Base-by-base conservation (phyloP, 2,113 vertebrate genomes). In the Pelecanus crispus region DNA sequence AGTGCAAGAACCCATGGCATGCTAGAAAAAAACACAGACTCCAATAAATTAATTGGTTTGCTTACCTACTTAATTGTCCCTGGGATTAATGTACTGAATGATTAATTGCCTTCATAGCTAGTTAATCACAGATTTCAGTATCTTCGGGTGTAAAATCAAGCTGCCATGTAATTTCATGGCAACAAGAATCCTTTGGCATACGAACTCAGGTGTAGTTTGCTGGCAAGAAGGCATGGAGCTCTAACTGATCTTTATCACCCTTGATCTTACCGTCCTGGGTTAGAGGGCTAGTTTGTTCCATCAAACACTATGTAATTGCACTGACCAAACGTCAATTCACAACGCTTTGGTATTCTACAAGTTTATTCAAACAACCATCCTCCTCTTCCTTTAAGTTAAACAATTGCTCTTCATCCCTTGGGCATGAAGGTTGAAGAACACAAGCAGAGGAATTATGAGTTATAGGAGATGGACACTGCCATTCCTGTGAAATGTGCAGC, bases 61-160 rank as follows among this genome's bases (percentile, higher is more conserved):
- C 68, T 73, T 91, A 85, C 66, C 80, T 72, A 56, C 34, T n/a
- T 89, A 89, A 84, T 85, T 92, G 86, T 89, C 44, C 52, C 53
- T 85, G 73, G 38, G 42, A 92, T 93, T 94, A 91, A 86, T 58
- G 44, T 63, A 83, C 55, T 47, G 80, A 65, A 80, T 92, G 50
- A 91, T 93, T 93, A 96, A 95, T 88, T 94, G 77, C 42, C 50
- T 93, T 92, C 47, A 42, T 75, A 81, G 75, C 47, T 89, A 78
- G 63, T 88, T 95, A 77, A 84, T 83, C 38, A 87, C 0, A 0
- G 38, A 70, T 82, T 92, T 93, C 88, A 67, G 1, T 74, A 66
- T 38, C 56, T 83, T 90, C 38, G 81, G 81, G 44, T 68, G 55
- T 72, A 87, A 91, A 93, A 78, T 88, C 63, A 84, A 77, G 32